A percentile compares a stretch with the other conserved stretches of the same genome.
Conservation (phyloP, 64 coral and sea anemone genomes). For the Montipora cactus region DNA sequence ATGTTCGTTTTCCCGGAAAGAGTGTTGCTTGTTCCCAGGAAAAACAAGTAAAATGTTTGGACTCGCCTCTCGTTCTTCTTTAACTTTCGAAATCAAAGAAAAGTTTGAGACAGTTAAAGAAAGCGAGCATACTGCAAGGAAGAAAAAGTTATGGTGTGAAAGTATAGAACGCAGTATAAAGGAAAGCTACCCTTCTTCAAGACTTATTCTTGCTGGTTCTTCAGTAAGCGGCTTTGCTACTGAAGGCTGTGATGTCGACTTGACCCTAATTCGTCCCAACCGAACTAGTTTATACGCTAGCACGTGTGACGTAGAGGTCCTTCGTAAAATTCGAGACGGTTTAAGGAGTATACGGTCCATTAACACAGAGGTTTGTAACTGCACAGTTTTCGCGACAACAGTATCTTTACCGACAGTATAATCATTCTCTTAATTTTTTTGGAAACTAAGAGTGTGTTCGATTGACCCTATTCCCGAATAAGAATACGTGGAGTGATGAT, state of each 20-base stretch:
- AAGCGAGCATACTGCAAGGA: slow-evolving; percentile 21
- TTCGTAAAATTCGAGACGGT: slow-evolving; percentile 1
- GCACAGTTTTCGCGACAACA: no score
- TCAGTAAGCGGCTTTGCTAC: slow-evolving; percentile 35
- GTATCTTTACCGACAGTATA: no score
- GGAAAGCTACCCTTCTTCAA: neutral
- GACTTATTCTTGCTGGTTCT: slow-evolving; percentile 56
- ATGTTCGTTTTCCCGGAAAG: neutral
- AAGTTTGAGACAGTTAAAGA: slow-evolving; percentile 26
- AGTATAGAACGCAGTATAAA: neutral
- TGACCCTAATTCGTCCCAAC: slow-evolving; percentile 33
- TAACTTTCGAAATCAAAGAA: neutral
- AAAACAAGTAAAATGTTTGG: neutral
- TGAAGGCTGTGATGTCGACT: slow-evolving; percentile 54
- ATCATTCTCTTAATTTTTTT: no score
- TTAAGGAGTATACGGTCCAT: neutral
- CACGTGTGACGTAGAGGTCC: neutral
- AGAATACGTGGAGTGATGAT: no score
- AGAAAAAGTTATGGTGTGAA: slow-evolving; percentile 29
- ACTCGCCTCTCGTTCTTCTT: neutral
- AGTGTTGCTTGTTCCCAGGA: neutral
- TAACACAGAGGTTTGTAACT: slow-evolving; percentile 9
- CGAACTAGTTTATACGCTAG: neutral
- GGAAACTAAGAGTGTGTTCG: no score
- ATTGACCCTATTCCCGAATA: no score